These are phyloP conservation scores for Hippocampus barbouri DNA, from an alignment of 2,113 vertebrate species.

Conservation along the genomic window DNA sequence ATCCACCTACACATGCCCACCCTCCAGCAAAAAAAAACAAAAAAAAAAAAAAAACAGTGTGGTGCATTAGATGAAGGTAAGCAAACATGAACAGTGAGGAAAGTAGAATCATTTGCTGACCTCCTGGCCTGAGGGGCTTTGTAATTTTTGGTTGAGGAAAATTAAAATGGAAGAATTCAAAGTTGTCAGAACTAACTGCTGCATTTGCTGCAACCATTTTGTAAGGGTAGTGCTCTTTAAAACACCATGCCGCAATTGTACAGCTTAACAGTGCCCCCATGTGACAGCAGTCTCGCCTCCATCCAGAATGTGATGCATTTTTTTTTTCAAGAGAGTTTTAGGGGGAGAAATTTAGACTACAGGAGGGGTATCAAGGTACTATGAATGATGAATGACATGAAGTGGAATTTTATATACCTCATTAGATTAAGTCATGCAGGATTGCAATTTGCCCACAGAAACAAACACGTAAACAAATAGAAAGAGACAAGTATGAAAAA, in stretches of 20 bases:
- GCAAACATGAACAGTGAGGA: conserved; percentile 32
- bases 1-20: conserved; percentile 38
- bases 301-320: conserved; percentile 29
- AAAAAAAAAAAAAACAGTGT: not conserved
- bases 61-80: conserved; percentile 34
- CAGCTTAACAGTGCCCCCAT: conserved; percentile 87
- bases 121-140: conserved; percentile 26
- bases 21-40: conserved; percentile 17
- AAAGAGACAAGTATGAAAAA: not conserved
- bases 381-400: conserved; percentile 13
- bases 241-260: conserved; percentile 63
- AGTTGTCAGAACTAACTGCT: conserved; percentile 55
- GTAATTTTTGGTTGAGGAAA: conserved; percentile 35
- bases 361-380: conserved; percentile 13
- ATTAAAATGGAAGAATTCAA: conserved; percentile 65
- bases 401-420: not conserved
- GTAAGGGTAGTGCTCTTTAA: conserved; percentile 56
- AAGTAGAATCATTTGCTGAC: conserved; percentile 11
- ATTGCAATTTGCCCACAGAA: not conserved
- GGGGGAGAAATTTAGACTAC: conserved; percentile 20
- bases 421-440: not conserved
- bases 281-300: conserved; percentile 55
- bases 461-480: not conserved
- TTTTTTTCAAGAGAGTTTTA: conserved; percentile 14
- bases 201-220: conserved; percentile 74